Evolutionary conservation across 2,888 invertebrate species (phyloP), one percentile per base, ranked within the genome.

Genomic region (Tryphoninae sp.): DNA sequence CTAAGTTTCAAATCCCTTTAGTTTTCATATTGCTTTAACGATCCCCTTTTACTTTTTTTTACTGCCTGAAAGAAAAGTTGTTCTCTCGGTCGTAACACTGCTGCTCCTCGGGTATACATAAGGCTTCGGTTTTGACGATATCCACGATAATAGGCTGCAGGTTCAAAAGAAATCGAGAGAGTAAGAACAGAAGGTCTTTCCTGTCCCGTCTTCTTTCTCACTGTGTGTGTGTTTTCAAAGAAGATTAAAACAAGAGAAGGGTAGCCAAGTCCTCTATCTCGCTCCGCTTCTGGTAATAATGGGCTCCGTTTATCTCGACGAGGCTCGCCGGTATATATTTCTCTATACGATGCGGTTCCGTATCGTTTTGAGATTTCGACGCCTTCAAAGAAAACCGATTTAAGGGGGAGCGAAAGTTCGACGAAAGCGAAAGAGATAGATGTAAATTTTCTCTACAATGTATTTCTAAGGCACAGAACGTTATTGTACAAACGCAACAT

Each of bases 141-240:
- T 68, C 22, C 42, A 73, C 74, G 55, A 64, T 61, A 79, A 74
- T 74, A 79, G 79, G 62, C 74, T 79, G 68, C 53, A 16, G 53
- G 45, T 62, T 55, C n/a, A 51, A 58, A 79, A 53, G 11, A 69
- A 69, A 72, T 40, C 49, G 53, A 69, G 26, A 40, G 6, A 33
- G 33, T 33, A 6, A 33, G 33, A 33, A 55, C 19, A 19, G n/a
- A 13, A 45, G 45, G 16, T 55, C 19, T 55, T 19, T 55, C 55
- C 6, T 55, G 9, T 45, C 7, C 11, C 6, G 42, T 40, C 64
- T 33, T 51, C 64, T 49, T 67, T 59, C 55, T 69, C 23, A 42
- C 26, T 69, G 42, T 61, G 49, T 33, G 33, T 55, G 19, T 19
- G 19, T 53, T 53, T 77, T 62, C 42, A 55, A 53, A 64, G 77